Evolutionary conservation across 2,113 vertebrate genomes (phyloP), one percentile per base, ranked within the genome.

Genomic region (Poicephalus gulielmi): DNA sequence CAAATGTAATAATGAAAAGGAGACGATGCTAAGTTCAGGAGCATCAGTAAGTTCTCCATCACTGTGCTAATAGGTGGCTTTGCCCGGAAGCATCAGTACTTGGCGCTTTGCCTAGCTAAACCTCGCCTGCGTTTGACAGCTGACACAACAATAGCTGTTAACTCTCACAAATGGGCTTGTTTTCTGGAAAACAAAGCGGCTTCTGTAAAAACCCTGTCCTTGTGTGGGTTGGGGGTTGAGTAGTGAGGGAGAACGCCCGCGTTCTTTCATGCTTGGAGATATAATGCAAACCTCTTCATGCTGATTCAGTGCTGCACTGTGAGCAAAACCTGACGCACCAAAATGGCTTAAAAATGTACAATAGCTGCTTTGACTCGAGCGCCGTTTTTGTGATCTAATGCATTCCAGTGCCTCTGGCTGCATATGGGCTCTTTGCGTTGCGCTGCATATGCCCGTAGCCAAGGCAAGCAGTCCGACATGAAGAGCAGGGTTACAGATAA

Each of bases 341-440:
- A 35, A 64, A n/a, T 17, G 9, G 7, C 20, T 68, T 59, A 2
- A 13, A 68, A 37, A 22, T 19, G 3, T 3, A 3, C 4, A 25
- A 17, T 2, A 52, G 43, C 28, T 59, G 33, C 43, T 50, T 47
- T 63, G 59, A 11, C 8, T 35, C 33, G 28, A 55, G 27, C 1
- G 0, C 9, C 0, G 1, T 7, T 74, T 37, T 17, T 31, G 10
- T 19, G 30, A 9, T 31, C 12, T 17, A 20, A 1, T 1, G 44
- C 11, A 4, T 69, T 79, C 31, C 50, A 27, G 73, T 17, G 5
- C 3, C 17, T 39, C 22, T 17, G 33, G 30, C 41, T 44, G 35
- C 4, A 1, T 9, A 4, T 8, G 49, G 27, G 59, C 14, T 78
- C 25, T 59, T 9, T 37, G 33, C 5, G 0, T 8, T 5, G 27